Evolutionary conservation across 2,888 invertebrate species (phyloP), one percentile per base, ranked within the genome.

Genomic region (Rhimphoctona megacephalus): DNA sequence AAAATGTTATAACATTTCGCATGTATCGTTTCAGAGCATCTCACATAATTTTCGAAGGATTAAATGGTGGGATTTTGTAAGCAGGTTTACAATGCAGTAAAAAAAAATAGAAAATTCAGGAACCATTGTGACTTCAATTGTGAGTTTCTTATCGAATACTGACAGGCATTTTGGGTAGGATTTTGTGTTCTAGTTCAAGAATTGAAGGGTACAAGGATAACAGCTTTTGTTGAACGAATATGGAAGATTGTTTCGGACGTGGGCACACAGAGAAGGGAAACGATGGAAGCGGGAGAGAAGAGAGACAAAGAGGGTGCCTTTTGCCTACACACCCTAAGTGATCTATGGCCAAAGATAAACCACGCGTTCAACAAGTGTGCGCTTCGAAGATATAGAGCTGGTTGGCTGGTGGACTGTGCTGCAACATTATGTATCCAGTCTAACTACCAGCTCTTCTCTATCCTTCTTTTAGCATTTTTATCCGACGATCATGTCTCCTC

Each of bases 291-390:
- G 79, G 74, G 76, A 52, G 36, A 69, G 64, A 52, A 54, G 33
- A 69, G 79, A 76, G 81, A 84, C 85, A 82, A 76, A 70, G 85
- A 52, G 88, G 85, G 86, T 81, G 79, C 72, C 86, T 85, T 85
- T 85, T 77, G 83, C 88, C 90, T 87, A 88, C 90, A 87, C 90
- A 89, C 90, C 90, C 90, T 90, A 91, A 91, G 91, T 94, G 94
- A 94, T 94, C 93, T 94, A 94, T 94, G 92, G 92, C 91, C 92
- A 88, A 93, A 93, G 94, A 94, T 94, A 94, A 94, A 93, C 93
- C 93, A 93, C 92, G 93, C 93, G 94, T 92, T 94, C 94, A 94
- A 94, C 94, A 94, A 94, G 94, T 94, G 94, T 93, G 93, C 87
- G 87, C 91, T 92, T 91, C 88, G 90, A 89, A 92, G 93, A 94